Evolutionary conservation across 2,113 vertebrate genomes (phyloP), one percentile per base, ranked within the genome.

Genomic region (Mesembrinibis cayennensis): DNA sequence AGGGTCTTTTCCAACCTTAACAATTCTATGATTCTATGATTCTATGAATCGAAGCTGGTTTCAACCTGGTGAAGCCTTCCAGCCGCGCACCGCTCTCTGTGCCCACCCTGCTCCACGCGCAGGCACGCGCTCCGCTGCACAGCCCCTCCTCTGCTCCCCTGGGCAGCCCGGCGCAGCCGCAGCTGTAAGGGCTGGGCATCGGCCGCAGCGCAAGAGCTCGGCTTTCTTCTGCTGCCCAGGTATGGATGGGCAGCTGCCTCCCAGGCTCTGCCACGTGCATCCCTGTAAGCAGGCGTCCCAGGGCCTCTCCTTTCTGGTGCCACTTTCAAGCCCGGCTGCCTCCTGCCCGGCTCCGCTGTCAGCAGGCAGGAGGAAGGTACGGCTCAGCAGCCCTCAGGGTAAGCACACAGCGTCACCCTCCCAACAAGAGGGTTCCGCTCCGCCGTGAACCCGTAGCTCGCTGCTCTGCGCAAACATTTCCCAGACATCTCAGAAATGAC

Each of bases 81-180:
- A 30, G 26, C 59, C 27, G 14, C 3, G 27, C 56, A 3, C 17
- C 3, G 1, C 25, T 32, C 49, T n/a, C 70, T 1, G 2, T 14
- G 52, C 61, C n/a, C 32, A 27, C 15, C 14, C 27, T 1, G 6
- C 76, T 34, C 70, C 52, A 20, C 0, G 5, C 7, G n/a, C 12
- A 0, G 2, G 11, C 21, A 3, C 69, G 2, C 8, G 0, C 10
- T 1, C 10, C 0, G 7, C 10, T 13, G 29, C 42, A 10, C 1
- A 10, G n/a, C 45, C 11, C 42, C 85, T 6, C 45, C 52, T 40
- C 44, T 40, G 2, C 45, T 18, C 19, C 27, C 67, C 2, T 2
- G 8, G 2, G 15, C 27, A 45, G 20, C 22, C 18, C 26, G 7
- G 23, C 4, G 47, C 12, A 18, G 40, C 50, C 15, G 2, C 15